Percentiles rank a stretch among this genome's conserved stretches.
phyloP scores from a whole-genome alignment of 2,113 vertebrate genomes.

The Psammodynastes pulverulentus region DNA sequence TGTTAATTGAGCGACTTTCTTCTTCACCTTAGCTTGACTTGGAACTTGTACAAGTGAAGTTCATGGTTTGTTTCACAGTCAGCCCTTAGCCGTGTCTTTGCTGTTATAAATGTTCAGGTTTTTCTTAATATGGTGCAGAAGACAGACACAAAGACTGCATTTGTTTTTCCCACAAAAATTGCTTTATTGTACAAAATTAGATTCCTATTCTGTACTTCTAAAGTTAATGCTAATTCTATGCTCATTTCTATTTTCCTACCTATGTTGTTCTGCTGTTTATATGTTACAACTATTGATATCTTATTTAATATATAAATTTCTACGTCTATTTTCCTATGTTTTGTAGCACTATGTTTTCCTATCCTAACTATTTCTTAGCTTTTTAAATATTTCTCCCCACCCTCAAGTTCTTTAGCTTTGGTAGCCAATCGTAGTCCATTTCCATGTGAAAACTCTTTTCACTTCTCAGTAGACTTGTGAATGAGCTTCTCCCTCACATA shows the following conservation, averaged over 20 bases:
- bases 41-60: not conserved
- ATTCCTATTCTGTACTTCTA: not conserved
- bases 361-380: not conserved
- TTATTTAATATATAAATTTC: no score
- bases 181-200: not conserved
- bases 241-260: not conserved
- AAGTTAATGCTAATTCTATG: not conserved
- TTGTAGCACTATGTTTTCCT: not conserved
- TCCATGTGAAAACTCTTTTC: not conserved
- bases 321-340: not conserved
- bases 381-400: not conserved
- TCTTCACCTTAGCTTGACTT: not conserved
- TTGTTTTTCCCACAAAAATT: not conserved
- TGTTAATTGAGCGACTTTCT: not conserved
- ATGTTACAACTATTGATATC: no score
- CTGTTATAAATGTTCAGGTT: not conserved
- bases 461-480: not conserved
- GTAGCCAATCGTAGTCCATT: not conserved
- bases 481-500: not conserved
- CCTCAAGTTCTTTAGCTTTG: not conserved
- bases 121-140: not conserved
- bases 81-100: not conserved
- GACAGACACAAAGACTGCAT: not conserved
- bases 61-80: not conserved
- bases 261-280: no score